Evolutionary conservation across 30 jellyfish, hydroid and myxozoan genomes (phyloP).

Genomic region (Turritopsis dohrnii): DNA sequence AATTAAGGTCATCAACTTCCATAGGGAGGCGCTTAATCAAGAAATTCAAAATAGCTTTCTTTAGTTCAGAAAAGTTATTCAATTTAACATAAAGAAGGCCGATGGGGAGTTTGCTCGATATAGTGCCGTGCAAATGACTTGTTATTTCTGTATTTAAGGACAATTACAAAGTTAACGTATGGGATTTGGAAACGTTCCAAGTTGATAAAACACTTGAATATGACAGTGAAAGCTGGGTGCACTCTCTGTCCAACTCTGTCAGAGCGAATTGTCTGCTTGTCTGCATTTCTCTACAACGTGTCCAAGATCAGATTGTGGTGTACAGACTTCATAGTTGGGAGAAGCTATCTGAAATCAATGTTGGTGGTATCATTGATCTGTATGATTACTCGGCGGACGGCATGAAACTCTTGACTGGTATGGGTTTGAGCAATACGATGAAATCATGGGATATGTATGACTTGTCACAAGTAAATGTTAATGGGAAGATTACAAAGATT

Average conservation of each 20-base stretch:
- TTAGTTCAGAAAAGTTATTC: no score
- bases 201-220: not conserved
- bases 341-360: not conserved
- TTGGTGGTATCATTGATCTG: not conserved
- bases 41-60: no score
- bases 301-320: not conserved
- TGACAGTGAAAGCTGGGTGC: no score
- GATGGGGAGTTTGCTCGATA: no score
- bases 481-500: constrained; percentile 29
- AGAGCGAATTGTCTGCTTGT: not conserved
- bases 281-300: not conserved
- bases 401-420: not conserved
- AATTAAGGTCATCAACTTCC: no score
- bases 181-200: not conserved
- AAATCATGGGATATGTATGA: constrained; percentile 61
- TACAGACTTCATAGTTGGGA: not conserved
- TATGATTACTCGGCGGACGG: not conserved
- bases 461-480: constrained; percentile 22
- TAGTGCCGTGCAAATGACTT: no score
- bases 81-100: no score
- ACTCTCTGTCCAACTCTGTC: not conserved
- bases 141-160: no score
- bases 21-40: no score
- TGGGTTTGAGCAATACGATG: constrained; percentile 28
- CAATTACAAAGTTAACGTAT: not conserved